Evolutionary conservation across 2,113 vertebrate species (phyloP), one percentile per base, ranked within the genome.

Genomic region (Halichoeres trimaculatus): DNA sequence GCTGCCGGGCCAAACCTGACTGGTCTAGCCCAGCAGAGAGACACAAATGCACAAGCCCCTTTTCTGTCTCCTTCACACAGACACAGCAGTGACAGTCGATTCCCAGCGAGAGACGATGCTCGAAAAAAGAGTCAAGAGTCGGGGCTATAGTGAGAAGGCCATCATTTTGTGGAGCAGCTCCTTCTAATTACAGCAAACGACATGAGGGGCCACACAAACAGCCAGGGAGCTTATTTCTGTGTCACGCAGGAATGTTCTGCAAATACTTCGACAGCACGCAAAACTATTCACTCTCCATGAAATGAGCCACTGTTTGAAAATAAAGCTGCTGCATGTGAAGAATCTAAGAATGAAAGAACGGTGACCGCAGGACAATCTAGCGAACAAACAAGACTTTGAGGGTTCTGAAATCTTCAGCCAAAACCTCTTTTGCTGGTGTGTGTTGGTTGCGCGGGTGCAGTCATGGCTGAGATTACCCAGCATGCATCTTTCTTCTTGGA

Each of bases 161-260:
- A 11, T 87, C 63, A 88, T 89, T 89, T 83, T 67, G 66, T 35
- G 63, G 73, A 56, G 2, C 13, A 0, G 20, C 26, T 82, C 71
- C 78, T 88, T 86, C 62, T 82, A 90, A 91, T 91, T 89, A 88
- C 41, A 45, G 43, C 50, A 24, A 76, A 23, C 23, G n/a, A 65
- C 41, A 56, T 62, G 2, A 6, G 43, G 51, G 84, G 69, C 83
- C 89, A 76, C 86, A 85, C 78, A 84, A 70, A 74, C 58, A 70
- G 65, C 36, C 2, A 38, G 71, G n/a, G 34, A 8, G 58, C 70
- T 74, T 78, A 87, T 89, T 89, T 83, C 55, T 24, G 80, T 66
- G 66, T 74, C 8, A 6, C 45, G 7, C 45, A 52, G 22, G 60
- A 88, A 83, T 86, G 72, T 65, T 70, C 53, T 65, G 52, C 58